Conservation (phyloP, 2,888 invertebrate species). For the Artemia sp. region DNA sequence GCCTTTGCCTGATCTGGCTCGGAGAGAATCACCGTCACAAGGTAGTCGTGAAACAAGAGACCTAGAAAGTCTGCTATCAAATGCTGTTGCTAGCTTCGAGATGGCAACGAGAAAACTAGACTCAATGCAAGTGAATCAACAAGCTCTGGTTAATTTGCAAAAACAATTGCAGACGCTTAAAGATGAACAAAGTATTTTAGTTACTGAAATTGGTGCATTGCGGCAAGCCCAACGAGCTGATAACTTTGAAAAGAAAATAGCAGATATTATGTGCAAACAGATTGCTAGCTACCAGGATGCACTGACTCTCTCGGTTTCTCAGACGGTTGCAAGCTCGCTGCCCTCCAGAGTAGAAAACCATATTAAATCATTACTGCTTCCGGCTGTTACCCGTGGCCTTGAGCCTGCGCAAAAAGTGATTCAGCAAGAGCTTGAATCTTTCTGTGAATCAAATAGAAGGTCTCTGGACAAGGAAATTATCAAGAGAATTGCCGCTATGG, state of each 20-base stretch:
- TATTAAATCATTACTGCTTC: conserved; percentile 39
- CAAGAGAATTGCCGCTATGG: conserved; percentile 13
- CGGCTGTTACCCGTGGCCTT: conserved; percentile 16
- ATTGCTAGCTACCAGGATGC: conserved; percentile 32
- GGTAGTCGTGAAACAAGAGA: not conserved
- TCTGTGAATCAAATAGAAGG: conserved; percentile 36
- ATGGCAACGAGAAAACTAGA: not conserved
- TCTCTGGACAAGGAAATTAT: conserved; percentile 28
- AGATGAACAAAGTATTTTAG: not conserved
- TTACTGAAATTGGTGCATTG: not conserved
- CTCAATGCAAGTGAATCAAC: not conserved
- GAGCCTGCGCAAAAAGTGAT: conserved; percentile 4
- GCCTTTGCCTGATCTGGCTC: conserved; percentile 3
- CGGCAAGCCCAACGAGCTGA: not conserved
- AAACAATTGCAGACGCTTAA: conserved; percentile 9
- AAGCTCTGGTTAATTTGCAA: not conserved
- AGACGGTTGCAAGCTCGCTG: conserved; percentile 38
- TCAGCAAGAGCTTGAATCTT: conserved; percentile 22
- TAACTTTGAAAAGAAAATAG: conserved; percentile 4
- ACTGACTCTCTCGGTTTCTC: conserved; percentile 39
- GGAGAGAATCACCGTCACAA: not conserved
- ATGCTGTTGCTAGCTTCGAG: not conserved
- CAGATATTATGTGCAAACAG: not conserved
- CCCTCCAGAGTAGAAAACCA: conserved; percentile 40
- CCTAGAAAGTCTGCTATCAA: not conserved